Evolutionary conservation across 2,113 vertebrate species (phyloP), one percentile per base, ranked within the genome.

Genomic region (Phaetusa simplex): DNA sequence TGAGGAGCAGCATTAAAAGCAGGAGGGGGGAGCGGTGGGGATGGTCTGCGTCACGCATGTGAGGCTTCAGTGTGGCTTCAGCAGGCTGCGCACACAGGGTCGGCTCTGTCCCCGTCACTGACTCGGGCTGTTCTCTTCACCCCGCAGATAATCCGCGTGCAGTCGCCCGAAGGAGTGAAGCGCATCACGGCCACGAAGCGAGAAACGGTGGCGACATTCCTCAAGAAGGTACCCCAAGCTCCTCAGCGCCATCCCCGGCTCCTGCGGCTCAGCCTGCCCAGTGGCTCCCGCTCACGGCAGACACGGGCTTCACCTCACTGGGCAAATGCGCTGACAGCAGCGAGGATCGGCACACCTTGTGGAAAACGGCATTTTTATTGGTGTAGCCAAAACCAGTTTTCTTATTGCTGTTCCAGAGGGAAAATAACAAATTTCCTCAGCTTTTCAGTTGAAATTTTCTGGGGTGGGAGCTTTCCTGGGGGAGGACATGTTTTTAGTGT

Each of bases 131-230:
- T 64, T 53, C 32, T 90, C 74, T 9, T 45, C 14, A 90, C 65
- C 38, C 79, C 34, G 1, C 90, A 99, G 99, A 98, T 99, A 64
- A 98, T 99, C 93, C 99, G 99, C 3, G 99, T 99, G 59, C 99
- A 99, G 97, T 99, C 99, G 26, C 99, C 99, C 0, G 99, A 99
- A 4, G 99, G 99, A 50, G 99, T 99, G 98, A 99, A 98, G 97
- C 99, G 99, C 84, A 99, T 99, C 90, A 96, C 98, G 3, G 98
- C 99, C 26, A 99, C 99, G 0, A 99, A 99, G 97, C 97, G 99
- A 34, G 99, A 99, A 87, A 99, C 99, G 0, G 99, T 99, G 14
- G 99, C 98, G 19, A 97, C 98, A 2, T 99, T 99, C 97, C 91
- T 99, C 61, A 99, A 99, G 78, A 99, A 99, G 99, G 99, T 99